phyloP scores from a whole-genome alignment of 2,113 vertebrate genomes.

The Eublepharis macularius region DNA sequence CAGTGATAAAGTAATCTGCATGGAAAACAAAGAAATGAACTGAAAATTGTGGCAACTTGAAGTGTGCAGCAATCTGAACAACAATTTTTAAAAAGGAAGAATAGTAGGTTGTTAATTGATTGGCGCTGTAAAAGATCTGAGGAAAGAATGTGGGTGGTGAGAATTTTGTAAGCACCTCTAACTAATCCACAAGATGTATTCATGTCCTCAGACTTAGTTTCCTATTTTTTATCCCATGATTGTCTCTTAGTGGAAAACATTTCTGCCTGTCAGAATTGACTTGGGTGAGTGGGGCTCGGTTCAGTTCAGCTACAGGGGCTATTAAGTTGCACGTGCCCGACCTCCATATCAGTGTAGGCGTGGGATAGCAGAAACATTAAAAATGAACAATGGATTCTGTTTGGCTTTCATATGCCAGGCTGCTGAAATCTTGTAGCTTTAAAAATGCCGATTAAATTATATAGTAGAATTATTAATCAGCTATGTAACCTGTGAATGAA shows the following conservation, averaged over 20 bases:
- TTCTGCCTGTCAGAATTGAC: background rate
- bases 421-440: slow-evolving; percentile 17
- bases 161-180: background rate
- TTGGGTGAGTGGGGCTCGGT: background rate
- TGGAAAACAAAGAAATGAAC: background rate
- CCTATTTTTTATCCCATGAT: background rate
- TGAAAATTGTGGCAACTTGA: background rate
- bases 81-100: background rate
- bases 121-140: background rate
- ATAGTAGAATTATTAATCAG: background rate
- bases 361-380: background rate
- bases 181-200: background rate
- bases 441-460: slow-evolving; percentile 25
- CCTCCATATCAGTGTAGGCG: background rate
- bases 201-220: background rate
- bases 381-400: background rate
- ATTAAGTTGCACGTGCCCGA: too few relatives aligned
- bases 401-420: background rate
- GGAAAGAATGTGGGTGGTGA: background rate
- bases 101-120: background rate
- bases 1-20: background rate
- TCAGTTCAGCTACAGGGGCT: background rate
- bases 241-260: background rate
- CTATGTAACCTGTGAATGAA: background rate
- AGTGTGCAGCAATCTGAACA: background rate